phyloP scores from a whole-genome alignment of 2,888 invertebrate species.

The Melinaea menophilus region DNA sequence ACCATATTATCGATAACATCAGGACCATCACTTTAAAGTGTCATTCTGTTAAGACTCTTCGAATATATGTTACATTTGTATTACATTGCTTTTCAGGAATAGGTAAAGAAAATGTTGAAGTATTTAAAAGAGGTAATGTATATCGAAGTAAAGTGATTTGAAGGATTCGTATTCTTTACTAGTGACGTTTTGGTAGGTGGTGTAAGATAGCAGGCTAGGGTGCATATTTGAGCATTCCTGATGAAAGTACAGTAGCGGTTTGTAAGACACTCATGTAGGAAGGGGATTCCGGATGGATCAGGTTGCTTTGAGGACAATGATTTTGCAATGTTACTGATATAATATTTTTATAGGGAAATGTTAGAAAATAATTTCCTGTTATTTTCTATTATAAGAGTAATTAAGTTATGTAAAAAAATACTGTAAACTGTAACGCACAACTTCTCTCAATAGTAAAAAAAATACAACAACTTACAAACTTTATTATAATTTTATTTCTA shows the following conservation, averaged over 20 bases:
- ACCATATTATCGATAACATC: conserved; percentile 67
- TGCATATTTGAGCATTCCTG: conserved; percentile 70
- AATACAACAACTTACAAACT: too few relatives aligned
- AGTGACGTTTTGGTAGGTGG: conserved; percentile 48
- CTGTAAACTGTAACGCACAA: too few relatives aligned
- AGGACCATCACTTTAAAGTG: conserved; percentile 44
- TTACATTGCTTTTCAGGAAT: conserved; percentile 36
- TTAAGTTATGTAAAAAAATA: too few relatives aligned
- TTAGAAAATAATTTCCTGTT: conserved; percentile 6
- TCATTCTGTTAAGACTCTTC: conserved; percentile 14
- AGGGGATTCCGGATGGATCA: conserved; percentile 31
- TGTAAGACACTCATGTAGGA: conserved; percentile 34
- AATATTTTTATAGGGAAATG: conserved; percentile 9
- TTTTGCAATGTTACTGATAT: conserved; percentile 26
- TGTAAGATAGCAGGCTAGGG: conserved; percentile 61
- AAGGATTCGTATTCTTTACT: conserved; percentile 6
- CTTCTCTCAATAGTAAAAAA: too few relatives aligned
- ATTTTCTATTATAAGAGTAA: conserved; percentile 6
- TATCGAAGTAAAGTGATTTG: neutral
- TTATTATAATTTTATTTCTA: too few relatives aligned
- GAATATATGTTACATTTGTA: neutral
- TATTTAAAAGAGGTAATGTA: conserved; percentile 20
- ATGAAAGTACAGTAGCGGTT: conserved; percentile 40
- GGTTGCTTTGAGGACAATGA: conserved; percentile 34
- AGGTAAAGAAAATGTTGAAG: neutral